Base-by-base conservation (phyloP, 1,140 invertebrate genomes). In the Drosophila tsacasi region DNA sequence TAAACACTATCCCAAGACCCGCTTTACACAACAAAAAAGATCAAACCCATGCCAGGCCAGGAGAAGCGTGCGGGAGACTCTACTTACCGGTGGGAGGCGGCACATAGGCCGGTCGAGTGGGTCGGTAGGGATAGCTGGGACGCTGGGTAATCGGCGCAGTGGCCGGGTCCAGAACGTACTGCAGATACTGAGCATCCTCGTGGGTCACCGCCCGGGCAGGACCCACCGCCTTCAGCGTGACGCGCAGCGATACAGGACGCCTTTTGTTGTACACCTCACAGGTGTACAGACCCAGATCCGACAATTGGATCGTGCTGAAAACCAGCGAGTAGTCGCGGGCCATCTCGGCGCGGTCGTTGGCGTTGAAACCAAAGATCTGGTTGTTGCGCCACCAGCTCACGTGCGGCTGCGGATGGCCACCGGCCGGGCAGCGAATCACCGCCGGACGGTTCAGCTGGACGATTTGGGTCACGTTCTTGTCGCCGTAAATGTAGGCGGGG, bases 361-460 rank as follows among this genome's bases (percentile, higher is more conserved):
- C 96, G 44, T 94, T 94, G 19, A 97, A 93, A 1, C 97, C 97
- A 83, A 97, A 94, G 87, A 96, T 94, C 9, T 93, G 93, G 13
- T 95, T 94, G n/a, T 96, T 96, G 47, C 95, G 95, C 96, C 97
- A 98, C 98, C 98, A 98, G 17, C 96, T 97, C 17, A 98, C 96
- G 21, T 94, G 93, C 0, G 97, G 97, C 44, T 94, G 93, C 0
- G 98, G 98, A 94, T 95, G 96, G 32, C 97, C 98, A 82, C 96
- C 95, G 17, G 97, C 97, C 75, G 96, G 96, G 93, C 98, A 98
- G 66, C 96, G 95, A 4, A 98, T 93, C 23, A 94, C 92, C 6
- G 96, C 94, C 13, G 96, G 95, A 5, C 94, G 93, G 57, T 96
- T 96, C 52, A 98, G 93, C 37, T 95, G 94, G 6, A 96, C 96